phyloP scores from a whole-genome alignment of 1,140 invertebrate species.

The Heterodera carotae region DNA sequence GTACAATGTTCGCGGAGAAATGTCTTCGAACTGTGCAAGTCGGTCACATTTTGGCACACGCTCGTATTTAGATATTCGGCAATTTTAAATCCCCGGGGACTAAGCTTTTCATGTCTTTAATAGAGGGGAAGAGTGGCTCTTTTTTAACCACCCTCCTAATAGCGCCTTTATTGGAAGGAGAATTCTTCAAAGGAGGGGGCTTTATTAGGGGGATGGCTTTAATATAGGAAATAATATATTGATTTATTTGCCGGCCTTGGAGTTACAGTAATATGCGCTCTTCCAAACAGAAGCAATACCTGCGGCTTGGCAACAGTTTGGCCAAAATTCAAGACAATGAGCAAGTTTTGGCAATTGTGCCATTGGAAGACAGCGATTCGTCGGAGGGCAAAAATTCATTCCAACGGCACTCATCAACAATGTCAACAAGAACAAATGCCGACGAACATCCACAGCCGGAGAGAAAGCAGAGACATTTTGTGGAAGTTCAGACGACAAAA shows the following conservation, averaged over 20 bases:
- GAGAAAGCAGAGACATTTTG: not conserved
- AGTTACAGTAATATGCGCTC: no score
- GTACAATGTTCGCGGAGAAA: constrained; percentile 47
- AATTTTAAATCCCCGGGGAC: no score
- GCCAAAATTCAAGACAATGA: constrained; percentile 24
- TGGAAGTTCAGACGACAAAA: constrained; percentile 26
- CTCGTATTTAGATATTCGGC: not conserved
- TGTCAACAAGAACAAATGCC: not conserved
- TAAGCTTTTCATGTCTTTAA: no score
- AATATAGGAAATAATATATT: no score
- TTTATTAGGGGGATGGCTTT: no score
- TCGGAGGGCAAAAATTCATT: not conserved
- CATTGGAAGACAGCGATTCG: not conserved
- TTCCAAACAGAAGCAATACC: constrained; percentile 28
- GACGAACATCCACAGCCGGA: not conserved
- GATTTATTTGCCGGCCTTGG: no score
- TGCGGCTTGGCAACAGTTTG: not conserved
- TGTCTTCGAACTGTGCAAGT: constrained; percentile 46
- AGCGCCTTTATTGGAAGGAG: no score
- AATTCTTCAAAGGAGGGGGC: no score
- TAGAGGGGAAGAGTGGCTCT: no score
- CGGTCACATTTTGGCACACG: not conserved
- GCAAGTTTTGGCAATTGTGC: constrained; percentile 19
- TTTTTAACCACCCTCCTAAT: no score
- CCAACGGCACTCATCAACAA: no score